A percentile compares a stretch with the other conserved stretches of the same genome.
phyloP scores from a whole-genome alignment of 2,113 vertebrate genomes.

The Rhombomys opimus region DNA sequence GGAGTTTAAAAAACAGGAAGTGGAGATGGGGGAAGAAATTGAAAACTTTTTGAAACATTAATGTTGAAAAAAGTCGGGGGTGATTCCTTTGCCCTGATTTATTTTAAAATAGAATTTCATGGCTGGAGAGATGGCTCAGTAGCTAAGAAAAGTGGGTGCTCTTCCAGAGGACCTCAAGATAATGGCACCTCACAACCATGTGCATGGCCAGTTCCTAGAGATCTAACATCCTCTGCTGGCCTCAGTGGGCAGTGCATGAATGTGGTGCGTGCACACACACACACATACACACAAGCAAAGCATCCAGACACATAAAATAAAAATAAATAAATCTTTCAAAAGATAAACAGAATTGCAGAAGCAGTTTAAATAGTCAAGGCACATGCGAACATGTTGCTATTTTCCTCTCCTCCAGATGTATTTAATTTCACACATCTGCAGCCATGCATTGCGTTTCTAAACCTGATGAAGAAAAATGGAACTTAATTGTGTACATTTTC shows the following conservation, averaged over 20 bases:
- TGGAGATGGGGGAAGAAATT: background rate
- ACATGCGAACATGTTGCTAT: background rate
- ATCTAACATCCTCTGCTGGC: background rate
- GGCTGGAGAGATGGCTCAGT: background rate
- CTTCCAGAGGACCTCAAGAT: background rate
- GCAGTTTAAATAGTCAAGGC: slow-evolving; percentile 6
- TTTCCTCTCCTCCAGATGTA: background rate
- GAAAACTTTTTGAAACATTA: background rate
- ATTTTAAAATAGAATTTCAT: slow-evolving; percentile 41
- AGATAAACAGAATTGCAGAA: background rate
- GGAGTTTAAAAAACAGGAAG: background rate
- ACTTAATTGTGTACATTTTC: background rate
- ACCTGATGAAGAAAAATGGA: background rate
- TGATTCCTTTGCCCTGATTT: background rate
- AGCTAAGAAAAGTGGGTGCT: background rate
- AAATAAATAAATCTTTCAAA: background rate
- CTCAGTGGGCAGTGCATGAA: background rate
- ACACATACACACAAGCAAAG: background rate
- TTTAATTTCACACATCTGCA: background rate
- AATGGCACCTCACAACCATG: background rate
- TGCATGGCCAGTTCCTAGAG: background rate
- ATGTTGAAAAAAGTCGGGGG: background rate
- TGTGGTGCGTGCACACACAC: background rate
- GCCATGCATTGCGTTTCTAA: background rate
- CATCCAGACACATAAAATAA: background rate